Conservation (phyloP, 2,797 vertebrate species). For the Bradypodion ventrale region DNA sequence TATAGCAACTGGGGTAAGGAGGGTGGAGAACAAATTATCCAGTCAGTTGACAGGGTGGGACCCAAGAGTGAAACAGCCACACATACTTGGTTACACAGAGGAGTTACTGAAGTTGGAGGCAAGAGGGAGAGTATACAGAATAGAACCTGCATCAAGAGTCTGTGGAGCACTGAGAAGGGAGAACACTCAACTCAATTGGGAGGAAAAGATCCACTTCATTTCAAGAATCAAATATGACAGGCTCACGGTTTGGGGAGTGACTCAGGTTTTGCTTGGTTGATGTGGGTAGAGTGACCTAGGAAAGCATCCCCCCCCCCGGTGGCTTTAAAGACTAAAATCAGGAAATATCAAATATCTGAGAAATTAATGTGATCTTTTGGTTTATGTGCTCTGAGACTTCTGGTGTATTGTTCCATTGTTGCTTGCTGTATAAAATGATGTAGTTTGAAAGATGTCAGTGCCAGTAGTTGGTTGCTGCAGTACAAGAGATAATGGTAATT, state of each 20-base stretch:
- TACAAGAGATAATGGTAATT: neutral
- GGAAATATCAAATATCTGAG: neutral
- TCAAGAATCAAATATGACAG: neutral
- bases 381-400: neutral
- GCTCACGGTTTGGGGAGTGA: neutral
- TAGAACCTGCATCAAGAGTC: neutral
- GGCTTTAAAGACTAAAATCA: neutral
- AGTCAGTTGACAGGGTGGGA: neutral
- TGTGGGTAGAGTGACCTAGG: neutral
- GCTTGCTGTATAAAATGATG: neutral
- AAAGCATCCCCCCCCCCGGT: neutral
- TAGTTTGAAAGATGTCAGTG: neutral
- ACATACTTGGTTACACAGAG: neutral
- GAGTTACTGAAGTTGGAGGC: neutral
- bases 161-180: neutral
- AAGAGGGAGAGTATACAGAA: neutral
- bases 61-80: neutral
- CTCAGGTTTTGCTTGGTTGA: neutral
- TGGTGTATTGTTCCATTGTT: neutral
- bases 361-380: neutral
- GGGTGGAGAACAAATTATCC: neutral
- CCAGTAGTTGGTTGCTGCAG: neutral
- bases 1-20: neutral
- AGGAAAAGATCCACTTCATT: neutral
- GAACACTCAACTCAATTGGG: neutral